Base-by-base conservation (phyloP, 2,113 vertebrate species). In the Strix uralensis region DNA sequence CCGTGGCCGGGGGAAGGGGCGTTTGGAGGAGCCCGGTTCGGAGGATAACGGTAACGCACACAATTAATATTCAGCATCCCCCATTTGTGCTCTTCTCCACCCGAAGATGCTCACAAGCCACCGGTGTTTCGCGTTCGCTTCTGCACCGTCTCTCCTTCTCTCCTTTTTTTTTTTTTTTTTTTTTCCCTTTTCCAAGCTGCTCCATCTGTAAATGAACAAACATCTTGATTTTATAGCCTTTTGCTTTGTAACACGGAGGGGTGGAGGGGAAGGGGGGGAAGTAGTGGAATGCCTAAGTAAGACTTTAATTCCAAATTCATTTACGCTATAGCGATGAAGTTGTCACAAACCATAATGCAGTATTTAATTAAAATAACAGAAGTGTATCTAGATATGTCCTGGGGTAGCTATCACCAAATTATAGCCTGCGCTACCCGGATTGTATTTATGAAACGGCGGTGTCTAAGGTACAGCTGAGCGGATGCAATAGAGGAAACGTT, bases 281-380 rank as follows among this genome's bases (percentile, higher is more conserved):
- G 96, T 91, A 97, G 96, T 96, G 97, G 94, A 82, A 97, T 97
- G 98, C 96, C 98, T 97, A 98, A 98, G 95, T 98, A 98, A 98
- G 97, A 97, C 98, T 98, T 98, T 98, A 96, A 98, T 98, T 98
- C 97, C 62, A n/a, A 94, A 98, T 98, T 98, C 97, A 98, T 97
- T 98, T 97, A 79, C 77, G 59, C 97, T 65, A 34, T 73, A 90
- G 97, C 92, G 92, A 81, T 96, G 97, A 93, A 92, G 97, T 98
- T 98, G 97, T 98, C 98, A 98, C 97, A 96, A 97, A 96, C 97
- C 97, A 96, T 98, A 98, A 98, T 98, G 97, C 97, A 98, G 97
- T 96, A 98, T 97, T 98, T 98, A 98, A 98, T 98, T 98, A 98
- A 98, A 98, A 97, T 97, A 98, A 96, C 96, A 97, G 81, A 97